phyloP scores from a whole-genome alignment of 1,140 invertebrate species.

The Habropoda laboriosa region DNA sequence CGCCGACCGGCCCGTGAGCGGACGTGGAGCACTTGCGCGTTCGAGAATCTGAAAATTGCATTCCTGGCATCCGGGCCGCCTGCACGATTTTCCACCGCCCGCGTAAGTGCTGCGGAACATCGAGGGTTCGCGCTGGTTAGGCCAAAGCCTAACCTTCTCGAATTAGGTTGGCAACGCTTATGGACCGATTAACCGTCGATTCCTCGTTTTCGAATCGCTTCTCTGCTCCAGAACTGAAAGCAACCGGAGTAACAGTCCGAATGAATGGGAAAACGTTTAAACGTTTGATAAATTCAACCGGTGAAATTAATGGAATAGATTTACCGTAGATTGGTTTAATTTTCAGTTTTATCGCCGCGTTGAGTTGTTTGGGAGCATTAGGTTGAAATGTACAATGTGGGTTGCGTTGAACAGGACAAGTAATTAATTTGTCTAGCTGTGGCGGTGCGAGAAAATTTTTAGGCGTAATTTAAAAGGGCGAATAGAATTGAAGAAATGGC shows the following conservation, averaged over 20 bases:
- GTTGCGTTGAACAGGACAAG: no score
- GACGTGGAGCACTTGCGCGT: constrained; percentile 49
- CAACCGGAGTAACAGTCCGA: constrained; percentile 45
- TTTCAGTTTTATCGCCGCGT: neutral
- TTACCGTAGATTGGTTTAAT: neutral
- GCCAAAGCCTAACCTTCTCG: constrained; percentile 24
- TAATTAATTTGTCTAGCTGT: no score
- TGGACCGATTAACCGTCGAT: constrained; percentile 19
- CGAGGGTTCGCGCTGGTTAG: constrained; percentile 13
- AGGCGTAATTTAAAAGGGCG: no score
- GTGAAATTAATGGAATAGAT: neutral
- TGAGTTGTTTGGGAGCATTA: neutral
- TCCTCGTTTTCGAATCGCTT: constrained; percentile 62
- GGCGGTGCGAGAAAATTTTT: no score
- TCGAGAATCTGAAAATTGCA: constrained; percentile 78
- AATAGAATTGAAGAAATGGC: no score
- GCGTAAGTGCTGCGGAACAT: constrained; percentile 22
- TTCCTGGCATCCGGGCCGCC: constrained; percentile 63
- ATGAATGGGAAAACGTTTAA: neutral
- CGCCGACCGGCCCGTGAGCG: constrained; percentile 39
- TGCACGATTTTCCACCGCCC: constrained; percentile 36
- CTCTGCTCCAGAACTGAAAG: no score
- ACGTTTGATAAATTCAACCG: constrained; percentile 14
- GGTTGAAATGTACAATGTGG: no score
- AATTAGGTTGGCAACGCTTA: constrained; percentile 59